Conservation (phyloP, 2,797 vertebrate species). For the Anas flavirostris region DNA sequence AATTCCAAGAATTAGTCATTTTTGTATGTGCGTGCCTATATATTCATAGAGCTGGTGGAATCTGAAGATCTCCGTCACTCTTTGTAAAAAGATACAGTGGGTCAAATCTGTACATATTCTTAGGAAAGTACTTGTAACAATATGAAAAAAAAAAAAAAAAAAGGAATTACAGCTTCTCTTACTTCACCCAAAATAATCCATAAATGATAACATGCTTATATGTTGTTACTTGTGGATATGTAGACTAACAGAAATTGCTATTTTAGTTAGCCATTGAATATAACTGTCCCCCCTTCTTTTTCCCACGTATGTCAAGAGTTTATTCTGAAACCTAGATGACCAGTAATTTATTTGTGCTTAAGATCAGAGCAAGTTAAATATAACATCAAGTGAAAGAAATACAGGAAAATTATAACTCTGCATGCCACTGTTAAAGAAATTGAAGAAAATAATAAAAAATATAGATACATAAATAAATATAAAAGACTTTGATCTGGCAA, state of each 20-base stretch:
- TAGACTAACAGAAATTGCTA: not conserved
- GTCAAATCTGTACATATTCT: not conserved
- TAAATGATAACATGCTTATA: not conserved
- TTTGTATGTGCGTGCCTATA: not conserved
- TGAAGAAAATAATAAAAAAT: not conserved
- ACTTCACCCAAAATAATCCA: rapidly evolving
- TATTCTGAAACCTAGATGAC: not conserved
- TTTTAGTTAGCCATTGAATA: not conserved
- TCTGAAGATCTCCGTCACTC: not conserved
- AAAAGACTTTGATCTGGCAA: not conserved
- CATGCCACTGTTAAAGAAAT: not conserved
- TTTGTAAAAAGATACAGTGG: not conserved
- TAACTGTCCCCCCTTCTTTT: not conserved
- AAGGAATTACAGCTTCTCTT: not conserved
- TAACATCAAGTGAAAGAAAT: not conserved
- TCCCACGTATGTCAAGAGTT: not conserved
- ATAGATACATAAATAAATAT: not conserved
- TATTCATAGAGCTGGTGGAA: not conserved
- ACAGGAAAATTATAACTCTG: not conserved
- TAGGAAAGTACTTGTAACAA: not conserved
- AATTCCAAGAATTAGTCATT: not conserved
- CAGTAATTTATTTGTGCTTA: not conserved
- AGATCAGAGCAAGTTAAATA: not conserved
- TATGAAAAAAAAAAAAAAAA: not conserved
- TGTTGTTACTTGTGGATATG: not conserved